Conservation (phyloP, 30 jellyfish, hydroid and myxozoan genomes). For the Calvadosia cruxmelitensis region DNA sequence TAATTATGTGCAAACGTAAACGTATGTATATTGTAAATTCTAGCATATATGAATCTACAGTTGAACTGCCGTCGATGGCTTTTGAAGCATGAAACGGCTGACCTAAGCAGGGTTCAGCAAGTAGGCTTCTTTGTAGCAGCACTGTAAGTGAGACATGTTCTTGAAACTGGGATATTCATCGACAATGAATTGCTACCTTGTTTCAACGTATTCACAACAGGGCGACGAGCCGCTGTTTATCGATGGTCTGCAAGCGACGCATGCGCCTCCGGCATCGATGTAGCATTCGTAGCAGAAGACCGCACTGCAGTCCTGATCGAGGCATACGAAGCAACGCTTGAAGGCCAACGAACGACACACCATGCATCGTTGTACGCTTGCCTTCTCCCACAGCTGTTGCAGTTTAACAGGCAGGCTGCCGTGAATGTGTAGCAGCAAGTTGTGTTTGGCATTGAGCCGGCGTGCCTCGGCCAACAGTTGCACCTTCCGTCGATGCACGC, state of each 20-base stretch:
- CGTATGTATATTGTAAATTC: no score
- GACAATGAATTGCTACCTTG: background rate
- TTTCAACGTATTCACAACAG: background rate
- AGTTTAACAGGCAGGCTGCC: slow-evolving; percentile 34
- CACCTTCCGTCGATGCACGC: slow-evolving; percentile 55
- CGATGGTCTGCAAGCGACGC: slow-evolving; percentile 49
- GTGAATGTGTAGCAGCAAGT: slow-evolving; percentile 35
- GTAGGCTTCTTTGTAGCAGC: no score
- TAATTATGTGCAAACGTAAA: no score
- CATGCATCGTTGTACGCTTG: slow-evolving; percentile 72
- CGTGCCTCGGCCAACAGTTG: slow-evolving; percentile 66
- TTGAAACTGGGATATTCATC: no score
- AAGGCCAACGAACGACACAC: slow-evolving; percentile 50
- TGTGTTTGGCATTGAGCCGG: slow-evolving; percentile 41
- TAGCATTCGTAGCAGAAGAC: slow-evolving; percentile 76
- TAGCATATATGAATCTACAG: no score
- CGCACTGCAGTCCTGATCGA: slow-evolving; percentile 47
- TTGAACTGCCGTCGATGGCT: no score
- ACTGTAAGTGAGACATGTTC: no score
- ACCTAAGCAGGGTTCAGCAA: no score
- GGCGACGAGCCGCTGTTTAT: background rate
- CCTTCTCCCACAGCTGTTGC: slow-evolving; percentile 21
- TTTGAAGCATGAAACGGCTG: no score
- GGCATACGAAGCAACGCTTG: slow-evolving; percentile 50
- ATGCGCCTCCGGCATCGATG: slow-evolving; percentile 75